phyloP scores from a whole-genome alignment of 1,140 invertebrate species.

The Drosophila rufa region DNA sequence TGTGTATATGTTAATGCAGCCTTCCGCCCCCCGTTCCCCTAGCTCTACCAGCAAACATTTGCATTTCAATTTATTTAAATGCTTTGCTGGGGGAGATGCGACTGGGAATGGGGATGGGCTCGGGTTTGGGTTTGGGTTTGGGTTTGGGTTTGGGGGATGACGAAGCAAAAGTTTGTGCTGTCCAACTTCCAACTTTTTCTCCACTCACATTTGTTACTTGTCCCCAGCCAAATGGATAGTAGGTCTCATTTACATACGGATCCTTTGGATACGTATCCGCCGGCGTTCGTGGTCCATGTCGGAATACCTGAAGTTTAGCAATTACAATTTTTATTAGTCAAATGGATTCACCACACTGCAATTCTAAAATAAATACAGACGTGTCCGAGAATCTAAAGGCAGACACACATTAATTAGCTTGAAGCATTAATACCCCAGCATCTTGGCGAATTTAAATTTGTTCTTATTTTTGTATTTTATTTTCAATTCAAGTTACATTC shows the following conservation, averaged over 20 bases:
- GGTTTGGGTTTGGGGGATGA: slow-evolving; percentile 28
- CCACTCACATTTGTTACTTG: slow-evolving; percentile 91
- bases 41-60: slow-evolving; percentile 58
- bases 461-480: background rate
- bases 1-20: slow-evolving; percentile 81
- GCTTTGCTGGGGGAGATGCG: slow-evolving; percentile 57
- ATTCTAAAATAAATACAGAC: background rate
- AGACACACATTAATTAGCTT: slow-evolving; percentile 31
- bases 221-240: slow-evolving; percentile 91
- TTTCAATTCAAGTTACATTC: background rate
- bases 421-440: background rate
- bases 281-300: slow-evolving; percentile 93
- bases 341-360: slow-evolving; percentile 29
- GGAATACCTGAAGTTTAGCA: slow-evolving; percentile 87
- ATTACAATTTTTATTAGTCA: slow-evolving; percentile 53
- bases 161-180: slow-evolving; percentile 60
- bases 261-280: slow-evolving; percentile 92
- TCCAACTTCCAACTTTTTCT: slow-evolving; percentile 70
- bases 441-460: background rate
- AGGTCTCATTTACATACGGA: slow-evolving; percentile 88
- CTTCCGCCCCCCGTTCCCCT: background rate
- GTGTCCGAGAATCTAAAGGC: slow-evolving; percentile 6
- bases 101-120: slow-evolving; percentile 9
- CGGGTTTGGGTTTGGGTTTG: background rate
- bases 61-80: slow-evolving; percentile 84